Evolutionary conservation across 30 jellyfish, hydroid and myxozoan species (phyloP), one percentile per base, ranked within the genome.

Genomic region (Nemopilema nomurai): DNA sequence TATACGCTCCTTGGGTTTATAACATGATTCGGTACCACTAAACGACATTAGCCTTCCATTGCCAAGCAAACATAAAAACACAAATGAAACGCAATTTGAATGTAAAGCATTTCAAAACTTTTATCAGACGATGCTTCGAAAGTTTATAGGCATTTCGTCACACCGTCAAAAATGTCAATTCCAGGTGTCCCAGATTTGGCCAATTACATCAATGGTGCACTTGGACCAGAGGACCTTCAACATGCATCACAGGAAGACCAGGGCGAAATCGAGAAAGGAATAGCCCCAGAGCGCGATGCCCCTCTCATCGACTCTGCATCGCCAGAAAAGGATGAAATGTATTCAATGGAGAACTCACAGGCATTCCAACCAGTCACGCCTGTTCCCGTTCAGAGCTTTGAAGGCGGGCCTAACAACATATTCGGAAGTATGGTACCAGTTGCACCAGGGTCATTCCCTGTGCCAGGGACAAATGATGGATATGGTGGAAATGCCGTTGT

Each of bases 371-470:
- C 77, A 63, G 87, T 82, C 22, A 80, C 67, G 90, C 90, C 82
- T 24, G 90, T 82, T 41, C 92, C 86, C 16, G 79, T 67, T 4
- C 74, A 65, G 26, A 62, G 86, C 8, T 83, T 52, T 23, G 62
- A 74, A 4, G 96, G 88, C 18, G 18, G 20, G 31, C 41, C 30
- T 51, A 31, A 21, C 16, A 50, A 62, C 28, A 80, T 87, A 22
- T 77, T 87, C 66, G 96, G 96, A n/a, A 87, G 90, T 23, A 79
- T 87, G 89, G 90, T 79, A 22, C 90, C 96, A 16, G 33, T 77
- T 22, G 41, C 81, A 23, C 82, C 73, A 49, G 96, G 96, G 8
- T 63, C 82, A 21, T 87, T 24, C 83, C 96, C 96, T 23, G 88
- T 49, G 8, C 85, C 96, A 24, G 82, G 65, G 18, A 67, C 90